Conservation (phyloP, 2,888 invertebrate species). For the Dynastes hyllus region DNA sequence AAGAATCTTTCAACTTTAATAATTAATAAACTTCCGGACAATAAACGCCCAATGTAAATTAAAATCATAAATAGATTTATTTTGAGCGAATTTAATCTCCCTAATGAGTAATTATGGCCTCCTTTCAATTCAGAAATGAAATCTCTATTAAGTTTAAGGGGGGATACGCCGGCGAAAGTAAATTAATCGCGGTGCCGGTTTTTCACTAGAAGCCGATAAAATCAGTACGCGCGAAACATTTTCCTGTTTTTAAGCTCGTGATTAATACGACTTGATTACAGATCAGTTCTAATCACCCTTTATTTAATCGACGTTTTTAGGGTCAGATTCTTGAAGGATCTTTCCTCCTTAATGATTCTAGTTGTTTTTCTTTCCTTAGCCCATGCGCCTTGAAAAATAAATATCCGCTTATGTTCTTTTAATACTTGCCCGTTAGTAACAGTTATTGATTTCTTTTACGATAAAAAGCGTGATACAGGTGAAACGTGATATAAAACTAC, state of each 20-base stretch:
- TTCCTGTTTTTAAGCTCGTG: constrained; percentile 45
- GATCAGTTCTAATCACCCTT: constrained; percentile 45
- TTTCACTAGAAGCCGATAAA: constrained; percentile 43
- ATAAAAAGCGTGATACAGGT: background rate
- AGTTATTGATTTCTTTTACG: background rate
- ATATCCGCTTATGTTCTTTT: constrained; percentile 22
- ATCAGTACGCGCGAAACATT: constrained; percentile 45
- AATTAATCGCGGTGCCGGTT: constrained; percentile 46
- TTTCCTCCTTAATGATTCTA: constrained; percentile 31
- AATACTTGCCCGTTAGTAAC: background rate
- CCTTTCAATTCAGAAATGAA: constrained; percentile 44
- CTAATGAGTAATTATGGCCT: constrained; percentile 44
- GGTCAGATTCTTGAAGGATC: constrained; percentile 8
- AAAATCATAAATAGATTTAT: constrained; percentile 43
- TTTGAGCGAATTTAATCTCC: constrained; percentile 38
- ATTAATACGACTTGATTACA: constrained; percentile 46
- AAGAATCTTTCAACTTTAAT: constrained; percentile 27
- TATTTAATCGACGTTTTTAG: constrained; percentile 45
- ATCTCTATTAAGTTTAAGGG: constrained; percentile 31
- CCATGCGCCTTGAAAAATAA: constrained; percentile 14
- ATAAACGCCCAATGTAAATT: constrained; percentile 41
- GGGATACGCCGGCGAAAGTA: constrained; percentile 23
- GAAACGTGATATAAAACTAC: constrained; percentile 3
- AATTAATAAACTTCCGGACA: constrained; percentile 40
- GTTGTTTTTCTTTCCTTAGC: background rate